Evolutionary conservation across 2,888 invertebrate genomes (phyloP).

Genomic region (Eupithecia insigniata): DNA sequence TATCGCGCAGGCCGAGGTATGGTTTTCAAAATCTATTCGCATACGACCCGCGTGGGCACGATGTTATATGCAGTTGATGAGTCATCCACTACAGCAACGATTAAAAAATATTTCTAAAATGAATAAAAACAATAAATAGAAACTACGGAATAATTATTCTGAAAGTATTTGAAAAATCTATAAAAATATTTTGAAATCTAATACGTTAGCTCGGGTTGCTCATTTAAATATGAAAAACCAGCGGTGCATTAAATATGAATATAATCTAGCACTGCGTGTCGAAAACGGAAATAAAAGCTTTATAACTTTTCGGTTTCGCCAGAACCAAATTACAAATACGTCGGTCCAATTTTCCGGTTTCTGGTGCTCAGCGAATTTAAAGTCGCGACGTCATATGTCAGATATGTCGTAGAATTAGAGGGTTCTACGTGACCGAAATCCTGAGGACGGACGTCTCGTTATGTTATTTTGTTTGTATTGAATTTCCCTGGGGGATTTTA

Average conservation of each 20-base stretch:
- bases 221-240: background rate
- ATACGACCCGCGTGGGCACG: background rate
- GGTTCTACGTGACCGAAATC: conserved; percentile 34
- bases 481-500: conserved; percentile 20
- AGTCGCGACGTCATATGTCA: conserved; percentile 29
- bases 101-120: background rate
- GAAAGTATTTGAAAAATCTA: background rate
- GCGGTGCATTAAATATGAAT: background rate
- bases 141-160: background rate
- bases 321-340: conserved; percentile 8
- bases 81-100: too few species aligned
- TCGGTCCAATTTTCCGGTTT: conserved; percentile 20
- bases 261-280: background rate
- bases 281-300: background rate
- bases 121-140: background rate
- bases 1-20: too few species aligned
- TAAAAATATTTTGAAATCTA: too few species aligned
- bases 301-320: conserved; percentile 4
- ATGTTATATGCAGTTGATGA: background rate
- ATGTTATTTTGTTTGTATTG: conserved; percentile 40
- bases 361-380: conserved; percentile 14
- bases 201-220: background rate
- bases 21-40: background rate
- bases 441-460: conserved; percentile 15
- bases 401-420: conserved; percentile 32